Percentiles rank a stretch among this genome's conserved stretches.
These are phyloP conservation scores for Neoascia interrupta DNA, from an alignment of 2,888 invertebrate genomes.

Conservation along the genomic window DNA sequence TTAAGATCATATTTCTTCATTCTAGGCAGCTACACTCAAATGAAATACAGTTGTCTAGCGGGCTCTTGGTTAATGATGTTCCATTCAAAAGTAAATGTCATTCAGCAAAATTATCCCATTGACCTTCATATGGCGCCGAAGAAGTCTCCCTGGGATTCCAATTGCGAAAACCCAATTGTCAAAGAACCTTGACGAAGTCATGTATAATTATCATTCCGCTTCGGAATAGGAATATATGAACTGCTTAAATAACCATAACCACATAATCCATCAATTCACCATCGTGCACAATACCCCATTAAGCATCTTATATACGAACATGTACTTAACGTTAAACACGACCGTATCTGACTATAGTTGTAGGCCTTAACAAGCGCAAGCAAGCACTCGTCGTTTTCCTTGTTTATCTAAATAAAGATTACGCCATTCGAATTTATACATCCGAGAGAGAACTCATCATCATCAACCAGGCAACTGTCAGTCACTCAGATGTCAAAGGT, in stretches of 20 bases:
- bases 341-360: not conserved
- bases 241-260: constrained; percentile 15
- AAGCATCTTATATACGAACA: constrained; percentile 1
- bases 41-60: too few species aligned
- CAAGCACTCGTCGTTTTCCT: constrained; percentile 29
- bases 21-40: too few species aligned
- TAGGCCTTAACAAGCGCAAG: constrained; percentile 21
- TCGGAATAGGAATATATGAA: not conserved
- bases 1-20: too few species aligned
- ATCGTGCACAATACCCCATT: constrained; percentile 22
- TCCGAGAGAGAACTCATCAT: constrained; percentile 23
- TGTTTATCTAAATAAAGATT: constrained; percentile 55
- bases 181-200: too few species aligned
- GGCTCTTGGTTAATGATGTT: too few species aligned
- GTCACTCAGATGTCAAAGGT: constrained; percentile 55
- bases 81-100: too few species aligned
- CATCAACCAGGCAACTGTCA: too few species aligned
- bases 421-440: constrained; percentile 40
- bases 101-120: too few species aligned
- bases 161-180: too few species aligned
- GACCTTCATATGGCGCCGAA: too few species aligned
- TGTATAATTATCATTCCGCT: not conserved
- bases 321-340: not conserved
- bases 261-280: constrained; percentile 13
- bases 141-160: too few species aligned